These are phyloP conservation scores for Ephialtes manifestator DNA, from an alignment of 2,888 invertebrate genomes.

Conservation along the genomic window DNA sequence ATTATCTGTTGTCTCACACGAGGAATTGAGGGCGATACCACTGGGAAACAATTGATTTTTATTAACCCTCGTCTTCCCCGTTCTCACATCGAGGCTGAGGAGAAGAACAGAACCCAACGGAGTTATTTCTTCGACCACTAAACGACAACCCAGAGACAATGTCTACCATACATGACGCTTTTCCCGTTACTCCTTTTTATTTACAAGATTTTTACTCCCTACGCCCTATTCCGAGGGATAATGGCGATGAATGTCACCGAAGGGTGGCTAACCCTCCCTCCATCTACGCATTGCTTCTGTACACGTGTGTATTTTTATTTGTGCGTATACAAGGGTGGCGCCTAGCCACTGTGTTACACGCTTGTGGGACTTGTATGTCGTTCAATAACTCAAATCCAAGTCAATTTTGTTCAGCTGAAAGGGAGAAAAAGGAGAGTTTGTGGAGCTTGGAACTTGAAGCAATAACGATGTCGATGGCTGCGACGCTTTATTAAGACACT, in stretches of 20 bases:
- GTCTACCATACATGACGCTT: conserved; percentile 47
- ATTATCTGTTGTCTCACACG: conserved; percentile 37
- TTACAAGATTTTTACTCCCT: conserved; percentile 77
- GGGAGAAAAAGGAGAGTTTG: conserved; percentile 78
- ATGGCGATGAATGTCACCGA: conserved; percentile 77
- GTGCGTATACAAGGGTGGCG: conserved; percentile 68
- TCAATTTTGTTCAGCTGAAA: conserved; percentile 81
- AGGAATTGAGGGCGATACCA: conserved; percentile 64
- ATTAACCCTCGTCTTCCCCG: conserved; percentile 71
- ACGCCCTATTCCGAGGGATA: conserved; percentile 69
- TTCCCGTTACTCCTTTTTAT: conserved; percentile 80
- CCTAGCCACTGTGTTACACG: conserved; percentile 47
- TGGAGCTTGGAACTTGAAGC: not conserved
- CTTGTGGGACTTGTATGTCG: conserved; percentile 72
- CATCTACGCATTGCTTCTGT: conserved; percentile 15
- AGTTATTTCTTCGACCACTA: conserved; percentile 67
- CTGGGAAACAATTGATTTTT: conserved; percentile 77
- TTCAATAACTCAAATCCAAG: conserved; percentile 84
- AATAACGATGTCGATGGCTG: conserved; percentile 8
- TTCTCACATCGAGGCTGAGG: conserved; percentile 35
- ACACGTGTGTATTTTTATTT: conserved; percentile 33
- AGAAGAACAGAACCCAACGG: conserved; percentile 56
- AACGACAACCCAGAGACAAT: conserved; percentile 63
- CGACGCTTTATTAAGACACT: conserved; percentile 77
- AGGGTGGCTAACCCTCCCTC: conserved; percentile 54